Conservation (phyloP, 2,113 vertebrate genomes). For the Pholis gunnellus region DNA sequence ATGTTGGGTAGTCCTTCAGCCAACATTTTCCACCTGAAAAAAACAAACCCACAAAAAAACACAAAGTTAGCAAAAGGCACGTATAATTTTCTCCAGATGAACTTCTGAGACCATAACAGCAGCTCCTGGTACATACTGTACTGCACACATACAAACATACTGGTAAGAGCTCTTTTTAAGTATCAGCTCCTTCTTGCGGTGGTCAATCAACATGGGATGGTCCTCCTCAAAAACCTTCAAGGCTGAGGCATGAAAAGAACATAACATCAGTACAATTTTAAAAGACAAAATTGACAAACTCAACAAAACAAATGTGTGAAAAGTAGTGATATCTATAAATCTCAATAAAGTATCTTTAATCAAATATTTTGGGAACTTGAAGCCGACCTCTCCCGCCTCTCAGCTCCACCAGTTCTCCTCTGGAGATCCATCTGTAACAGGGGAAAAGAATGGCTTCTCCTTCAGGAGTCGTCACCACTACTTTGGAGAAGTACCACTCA, state of each 20-base stretch:
- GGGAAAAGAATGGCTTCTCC: slow-evolving; percentile 71
- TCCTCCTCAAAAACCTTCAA: slow-evolving; percentile 66
- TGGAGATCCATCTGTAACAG: slow-evolving; percentile 79
- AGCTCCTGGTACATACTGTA: neutral
- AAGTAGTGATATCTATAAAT: neutral
- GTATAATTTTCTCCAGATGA: neutral
- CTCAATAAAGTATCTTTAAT: neutral
- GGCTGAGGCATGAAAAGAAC: slow-evolving; percentile 42
- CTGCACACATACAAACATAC: slow-evolving; percentile 48
- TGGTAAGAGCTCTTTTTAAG: slow-evolving; percentile 53
- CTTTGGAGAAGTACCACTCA: slow-evolving; percentile 80
- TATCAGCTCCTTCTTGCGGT: slow-evolving; percentile 58
- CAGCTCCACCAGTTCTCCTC: slow-evolving; percentile 65
- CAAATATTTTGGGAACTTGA: neutral
- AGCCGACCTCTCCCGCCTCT: slow-evolving; percentile 77
- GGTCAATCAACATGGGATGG: slow-evolving; percentile 48
- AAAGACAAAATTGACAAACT: neutral
- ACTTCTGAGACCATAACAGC: neutral
- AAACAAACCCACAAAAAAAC: neutral
- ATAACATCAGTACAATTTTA: neutral
- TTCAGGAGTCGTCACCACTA: slow-evolving; percentile 72
- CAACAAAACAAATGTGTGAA: neutral
- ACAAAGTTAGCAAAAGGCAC: no score
- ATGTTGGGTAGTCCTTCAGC: slow-evolving; percentile 36
- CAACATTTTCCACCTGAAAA: slow-evolving; percentile 56